Evolutionary conservation across 2,888 invertebrate genomes (phyloP).

Genomic region (Noctua pronuba): DNA sequence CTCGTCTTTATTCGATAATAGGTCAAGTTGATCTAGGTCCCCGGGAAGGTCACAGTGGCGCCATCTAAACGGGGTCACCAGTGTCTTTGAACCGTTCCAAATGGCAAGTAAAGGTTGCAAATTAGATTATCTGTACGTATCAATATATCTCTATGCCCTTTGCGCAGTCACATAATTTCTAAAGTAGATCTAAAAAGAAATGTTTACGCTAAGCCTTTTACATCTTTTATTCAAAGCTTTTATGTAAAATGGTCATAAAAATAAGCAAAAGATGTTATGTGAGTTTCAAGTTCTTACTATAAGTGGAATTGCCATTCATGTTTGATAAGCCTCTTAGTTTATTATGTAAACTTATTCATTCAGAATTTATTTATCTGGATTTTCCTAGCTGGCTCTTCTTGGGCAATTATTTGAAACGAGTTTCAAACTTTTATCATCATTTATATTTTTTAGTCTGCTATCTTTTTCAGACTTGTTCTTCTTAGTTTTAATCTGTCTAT

Average conservation of each 20-base stretch:
- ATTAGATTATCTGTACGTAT: conserved; percentile 57
- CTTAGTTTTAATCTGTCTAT: conserved; percentile 5
- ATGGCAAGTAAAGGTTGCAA: conserved; percentile 66
- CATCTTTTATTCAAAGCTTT: conserved; percentile 41
- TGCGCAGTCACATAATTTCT: conserved; percentile 23
- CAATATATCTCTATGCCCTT: conserved; percentile 34
- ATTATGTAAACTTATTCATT: conserved; percentile 46
- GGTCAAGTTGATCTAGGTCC: conserved; percentile 62
- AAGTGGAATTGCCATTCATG: conserved; percentile 43
- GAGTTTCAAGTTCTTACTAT: conserved; percentile 32
- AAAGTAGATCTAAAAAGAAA: conserved; percentile 44
- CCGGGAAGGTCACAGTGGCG: conserved; percentile 72
- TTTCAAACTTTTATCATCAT: conserved; percentile 24
- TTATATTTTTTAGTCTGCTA: neutral
- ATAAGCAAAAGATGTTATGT: conserved; percentile 31
- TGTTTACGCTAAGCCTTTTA: conserved; percentile 25
- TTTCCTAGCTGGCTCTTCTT: conserved; percentile 11
- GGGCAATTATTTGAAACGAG: conserved; percentile 2
- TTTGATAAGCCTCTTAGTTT: conserved; percentile 44
- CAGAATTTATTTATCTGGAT: conserved; percentile 32
- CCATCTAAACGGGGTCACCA: conserved; percentile 67
- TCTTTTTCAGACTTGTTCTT: conserved; percentile 6
- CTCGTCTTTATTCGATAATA: conserved; percentile 60
- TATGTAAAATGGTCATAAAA: conserved; percentile 40
- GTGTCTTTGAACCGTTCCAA: conserved; percentile 61